phyloP scores from a whole-genome alignment of 2,888 invertebrate genomes.

The Myopa testacea region DNA sequence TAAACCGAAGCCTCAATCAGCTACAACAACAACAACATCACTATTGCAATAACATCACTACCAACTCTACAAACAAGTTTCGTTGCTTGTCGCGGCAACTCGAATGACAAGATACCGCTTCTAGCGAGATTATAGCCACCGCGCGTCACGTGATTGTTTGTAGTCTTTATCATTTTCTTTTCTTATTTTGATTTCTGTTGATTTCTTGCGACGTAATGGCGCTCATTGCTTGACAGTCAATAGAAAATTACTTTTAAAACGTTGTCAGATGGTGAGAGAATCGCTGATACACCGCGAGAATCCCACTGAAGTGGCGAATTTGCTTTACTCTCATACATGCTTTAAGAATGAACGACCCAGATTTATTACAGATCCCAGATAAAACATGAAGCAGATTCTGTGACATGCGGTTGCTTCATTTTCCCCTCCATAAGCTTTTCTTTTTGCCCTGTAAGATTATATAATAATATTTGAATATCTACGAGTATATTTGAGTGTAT shows the following conservation, averaged over 20 bases:
- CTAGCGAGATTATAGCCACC: too few species aligned
- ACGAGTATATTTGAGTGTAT: too few species aligned
- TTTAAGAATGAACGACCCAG: background rate
- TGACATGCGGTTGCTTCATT: background rate
- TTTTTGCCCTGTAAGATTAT: too few species aligned
- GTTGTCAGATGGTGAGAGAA: background rate
- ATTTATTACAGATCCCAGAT: background rate
- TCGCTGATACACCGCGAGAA: conserved; percentile 2
- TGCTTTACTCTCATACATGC: background rate
- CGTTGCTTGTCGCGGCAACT: background rate
- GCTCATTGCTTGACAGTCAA: conserved; percentile 23
- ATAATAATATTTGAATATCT: too few species aligned
- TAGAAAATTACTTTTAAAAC: conserved; percentile 24
- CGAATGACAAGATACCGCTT: too few species aligned
- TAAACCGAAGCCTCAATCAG: too few species aligned
- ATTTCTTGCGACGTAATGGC: background rate
- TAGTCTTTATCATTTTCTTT: background rate
- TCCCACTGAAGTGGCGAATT: background rate
- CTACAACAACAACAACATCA: too few species aligned
- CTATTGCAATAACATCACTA: background rate
- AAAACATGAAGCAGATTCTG: background rate
- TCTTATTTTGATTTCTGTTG: background rate
- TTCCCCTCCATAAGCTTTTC: too few species aligned
- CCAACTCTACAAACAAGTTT: background rate
- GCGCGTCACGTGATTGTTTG: conserved; percentile 17